Percentiles rank a stretch among this genome's conserved stretches.
phyloP scores from a whole-genome alignment of 1,140 invertebrate genomes.

The Stenopsyche tienmushanensis region DNA sequence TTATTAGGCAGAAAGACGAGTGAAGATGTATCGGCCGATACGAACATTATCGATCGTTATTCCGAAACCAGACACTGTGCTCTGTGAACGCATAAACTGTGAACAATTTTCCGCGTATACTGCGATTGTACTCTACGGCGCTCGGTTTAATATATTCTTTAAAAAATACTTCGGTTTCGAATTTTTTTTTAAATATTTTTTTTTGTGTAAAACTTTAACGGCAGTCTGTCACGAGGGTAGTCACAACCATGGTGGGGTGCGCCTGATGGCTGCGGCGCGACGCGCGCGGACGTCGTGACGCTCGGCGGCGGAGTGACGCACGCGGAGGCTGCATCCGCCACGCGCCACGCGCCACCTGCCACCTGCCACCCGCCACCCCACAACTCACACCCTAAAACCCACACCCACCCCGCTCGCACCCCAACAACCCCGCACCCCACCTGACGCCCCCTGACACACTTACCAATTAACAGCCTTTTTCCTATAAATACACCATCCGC shows the following conservation, averaged over 20 bases:
- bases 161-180: no score
- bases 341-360: conserved; percentile 8
- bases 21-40: background rate
- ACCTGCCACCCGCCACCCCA: no score
- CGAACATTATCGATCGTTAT: conserved; percentile 10
- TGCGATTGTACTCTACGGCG: no score
- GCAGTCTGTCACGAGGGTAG: no score
- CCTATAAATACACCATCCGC: no score
- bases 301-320: conserved; percentile 37
- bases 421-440: conserved; percentile 7
- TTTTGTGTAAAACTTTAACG: no score
- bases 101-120: no score
- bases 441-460: conserved; percentile 34
- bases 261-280: conserved; percentile 21
- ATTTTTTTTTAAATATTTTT: no score
- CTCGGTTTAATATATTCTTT: no score
- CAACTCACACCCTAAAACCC: background rate
- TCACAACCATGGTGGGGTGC: conserved; percentile 34
- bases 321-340: conserved; percentile 23
- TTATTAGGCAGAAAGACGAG: background rate
- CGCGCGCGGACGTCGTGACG: conserved; percentile 33
- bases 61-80: no score
- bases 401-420: background rate
- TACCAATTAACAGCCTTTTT: conserved; percentile 40
- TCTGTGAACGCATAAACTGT: no score